These are phyloP conservation scores for Tragopan temminckii DNA, from an alignment of 2,797 vertebrate genomes.

Conservation along the genomic window DNA sequence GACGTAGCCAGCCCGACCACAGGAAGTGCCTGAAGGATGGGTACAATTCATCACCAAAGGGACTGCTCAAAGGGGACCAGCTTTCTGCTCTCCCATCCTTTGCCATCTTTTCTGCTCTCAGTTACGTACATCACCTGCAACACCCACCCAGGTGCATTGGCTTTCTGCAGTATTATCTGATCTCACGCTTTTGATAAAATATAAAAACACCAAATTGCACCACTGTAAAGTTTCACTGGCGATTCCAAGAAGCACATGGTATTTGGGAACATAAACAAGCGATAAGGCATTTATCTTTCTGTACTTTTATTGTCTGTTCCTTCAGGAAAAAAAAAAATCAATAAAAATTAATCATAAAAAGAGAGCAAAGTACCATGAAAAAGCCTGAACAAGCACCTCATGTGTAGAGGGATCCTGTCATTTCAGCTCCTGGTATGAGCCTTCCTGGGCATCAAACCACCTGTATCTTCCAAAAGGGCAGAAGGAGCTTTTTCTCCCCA, in stretches of 20 bases:
- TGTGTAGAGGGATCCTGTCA: neutral
- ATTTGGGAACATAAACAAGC: constrained; percentile 20
- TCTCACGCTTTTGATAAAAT: constrained; percentile 30
- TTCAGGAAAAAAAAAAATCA: constrained; percentile 32
- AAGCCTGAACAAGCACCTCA: neutral
- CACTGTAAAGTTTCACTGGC: constrained; percentile 29
- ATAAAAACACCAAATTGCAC: constrained; percentile 14
- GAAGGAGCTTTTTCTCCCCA: neutral
- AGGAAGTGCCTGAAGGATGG: neutral
- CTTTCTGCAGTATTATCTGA: neutral
- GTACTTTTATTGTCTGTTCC: constrained; percentile 17
- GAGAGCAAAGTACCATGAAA: constrained; percentile 20
- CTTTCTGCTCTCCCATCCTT: neutral
- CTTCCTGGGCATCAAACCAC: neutral
- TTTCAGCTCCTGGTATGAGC: neutral
- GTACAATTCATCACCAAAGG: neutral
- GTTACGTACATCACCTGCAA: neutral
- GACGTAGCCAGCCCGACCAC: neutral
- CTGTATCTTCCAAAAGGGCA: neutral
- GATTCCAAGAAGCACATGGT: constrained; percentile 7
- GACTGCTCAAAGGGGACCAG: neutral
- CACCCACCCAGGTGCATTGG: neutral
- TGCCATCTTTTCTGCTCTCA: neutral
- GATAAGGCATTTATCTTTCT: constrained; percentile 33
- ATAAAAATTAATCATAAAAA: constrained; percentile 60